Evolutionary conservation across 2,113 vertebrate species (phyloP), one percentile per base, ranked within the genome.

Genomic region (Plotosus lineatus): DNA sequence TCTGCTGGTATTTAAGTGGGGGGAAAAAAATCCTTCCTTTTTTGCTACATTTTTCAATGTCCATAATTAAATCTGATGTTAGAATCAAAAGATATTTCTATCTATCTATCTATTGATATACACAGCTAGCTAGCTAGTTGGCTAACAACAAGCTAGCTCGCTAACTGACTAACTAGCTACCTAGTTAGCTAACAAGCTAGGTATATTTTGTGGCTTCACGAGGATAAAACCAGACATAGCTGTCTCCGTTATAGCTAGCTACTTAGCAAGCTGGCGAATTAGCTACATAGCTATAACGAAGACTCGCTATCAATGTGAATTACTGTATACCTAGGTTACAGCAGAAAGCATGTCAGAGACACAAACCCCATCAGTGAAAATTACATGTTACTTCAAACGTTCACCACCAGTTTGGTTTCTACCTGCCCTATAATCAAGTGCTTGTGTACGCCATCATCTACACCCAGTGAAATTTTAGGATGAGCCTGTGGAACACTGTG

Each of bases 1-100:
- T 56, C 14, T 63, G 26, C 38, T 87, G 87, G 84, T 85, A 82
- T 90, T 85, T 78, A 38, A 26, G n/a, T n/a, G n/a, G n/a, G n/a
- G n/a, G n/a, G 15, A 69, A 83, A 75, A 28, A n/a, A n/a, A 46
- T 40, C 42, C 1, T 17, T 50, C 58, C 42, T 1, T 17, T 50
- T 44, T 65, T 12, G 55, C 31, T 61, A 60, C 36, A 12, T 56
- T 60, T 31, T 26, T 56, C 4, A 68, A 9, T 40, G 21, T 6
- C 9, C 42, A 17, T 3, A 4, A 21, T 17, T 28, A 28, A 46
- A 46, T 28, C 14, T 15, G 3, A 61, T 5, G 15, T 17, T 6
- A 17, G 3, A 17, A 48, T 11, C 7, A 23, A 31, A 71, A 50
- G 17, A 21, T 28, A 10, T 9, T 14, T 46, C n/a, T n/a, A n/a